phyloP scores from a whole-genome alignment of 2,113 vertebrate genomes.

The Sebastes fasciatus region DNA sequence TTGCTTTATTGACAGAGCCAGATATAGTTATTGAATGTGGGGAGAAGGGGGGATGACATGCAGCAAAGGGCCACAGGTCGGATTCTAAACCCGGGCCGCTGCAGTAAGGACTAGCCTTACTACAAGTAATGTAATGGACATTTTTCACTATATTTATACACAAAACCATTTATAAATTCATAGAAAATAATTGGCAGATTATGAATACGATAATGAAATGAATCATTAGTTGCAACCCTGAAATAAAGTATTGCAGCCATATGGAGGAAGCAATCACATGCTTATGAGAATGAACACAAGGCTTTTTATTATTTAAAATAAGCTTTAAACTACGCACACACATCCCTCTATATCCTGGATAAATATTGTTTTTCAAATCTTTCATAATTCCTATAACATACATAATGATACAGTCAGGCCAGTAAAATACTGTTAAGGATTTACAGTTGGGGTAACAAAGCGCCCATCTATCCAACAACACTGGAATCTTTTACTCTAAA shows the following conservation, averaged over 20 bases:
- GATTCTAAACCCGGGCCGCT: too few species aligned
- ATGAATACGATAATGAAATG: neutral
- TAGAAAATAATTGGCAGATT: neutral
- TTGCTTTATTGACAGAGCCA: too few species aligned
- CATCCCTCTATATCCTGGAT: neutral
- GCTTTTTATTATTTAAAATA: conserved; percentile 8
- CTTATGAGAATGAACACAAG: neutral
- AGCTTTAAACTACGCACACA: neutral
- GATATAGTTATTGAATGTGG: too few species aligned
- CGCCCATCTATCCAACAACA: conserved; percentile 20
- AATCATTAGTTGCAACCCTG: neutral
- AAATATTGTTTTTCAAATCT: conserved; percentile 13
- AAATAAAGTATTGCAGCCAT: neutral
- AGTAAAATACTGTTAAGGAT: neutral
- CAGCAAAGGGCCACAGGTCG: too few species aligned
- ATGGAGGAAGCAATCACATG: neutral
- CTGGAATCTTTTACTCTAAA: conserved; percentile 39
- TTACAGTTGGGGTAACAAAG: conserved; percentile 8
- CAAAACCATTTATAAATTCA: neutral
- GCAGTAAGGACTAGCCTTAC: too few species aligned
- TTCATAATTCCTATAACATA: conserved; percentile 11
- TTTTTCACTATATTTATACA: neutral
- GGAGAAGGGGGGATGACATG: too few species aligned
- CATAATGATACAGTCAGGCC: neutral
- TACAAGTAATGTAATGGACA: neutral